These are phyloP conservation scores for Cepaea nemoralis DNA, from an alignment of 1,140 invertebrate genomes.

Conservation along the genomic window DNA sequence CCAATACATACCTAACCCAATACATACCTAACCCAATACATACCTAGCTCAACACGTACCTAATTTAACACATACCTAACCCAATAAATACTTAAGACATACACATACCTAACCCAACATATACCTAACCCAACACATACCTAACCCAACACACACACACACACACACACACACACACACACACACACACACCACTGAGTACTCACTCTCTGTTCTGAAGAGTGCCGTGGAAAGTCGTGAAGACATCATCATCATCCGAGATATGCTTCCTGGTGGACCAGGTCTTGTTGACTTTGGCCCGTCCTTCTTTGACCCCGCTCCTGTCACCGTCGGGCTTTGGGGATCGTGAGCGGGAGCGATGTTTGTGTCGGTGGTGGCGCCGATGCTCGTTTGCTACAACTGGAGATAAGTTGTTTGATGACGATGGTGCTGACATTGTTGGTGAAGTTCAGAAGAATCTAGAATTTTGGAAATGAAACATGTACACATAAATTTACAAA, in stretches of 20 bases:
- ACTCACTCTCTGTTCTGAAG: conserved; percentile 8
- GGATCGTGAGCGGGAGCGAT: neutral
- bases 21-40: too few species aligned
- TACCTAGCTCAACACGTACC: too few species aligned
- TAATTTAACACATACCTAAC: too few species aligned
- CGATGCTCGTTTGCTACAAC: neutral
- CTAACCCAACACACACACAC: neutral
- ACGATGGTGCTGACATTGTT: neutral
- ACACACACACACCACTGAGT: neutral
- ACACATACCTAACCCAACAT: too few species aligned
- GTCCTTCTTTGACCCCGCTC: neutral
- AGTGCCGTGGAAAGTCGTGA: neutral
- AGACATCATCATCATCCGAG: neutral
- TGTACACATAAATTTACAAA: neutral
- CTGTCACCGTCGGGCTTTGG: neutral
- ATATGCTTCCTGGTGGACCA: neutral
- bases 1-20: too few species aligned
- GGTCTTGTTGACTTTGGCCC: too few species aligned
- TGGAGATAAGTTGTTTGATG: neutral
- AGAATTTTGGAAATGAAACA: neutral
- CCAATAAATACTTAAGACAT: too few species aligned
- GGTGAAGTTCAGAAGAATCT: neutral
- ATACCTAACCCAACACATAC: too few species aligned
- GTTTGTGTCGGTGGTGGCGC: neutral
- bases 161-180: neutral